Conservation (phyloP, 1,140 invertebrate species). For the Lysiphlebus fabarum region DNA sequence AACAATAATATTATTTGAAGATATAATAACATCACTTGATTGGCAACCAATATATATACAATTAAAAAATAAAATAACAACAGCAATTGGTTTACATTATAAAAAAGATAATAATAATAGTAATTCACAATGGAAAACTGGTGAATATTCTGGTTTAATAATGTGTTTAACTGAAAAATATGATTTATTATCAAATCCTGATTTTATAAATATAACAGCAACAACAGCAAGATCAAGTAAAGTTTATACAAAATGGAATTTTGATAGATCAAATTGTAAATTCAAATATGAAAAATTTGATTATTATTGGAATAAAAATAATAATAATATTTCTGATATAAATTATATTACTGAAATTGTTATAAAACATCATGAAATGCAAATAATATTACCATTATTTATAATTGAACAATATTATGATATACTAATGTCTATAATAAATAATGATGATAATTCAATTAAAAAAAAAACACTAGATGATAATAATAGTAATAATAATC, state of each 20-base stretch:
- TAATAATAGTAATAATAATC: no score
- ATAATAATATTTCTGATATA: neutral
- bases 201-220: conserved; percentile 65
- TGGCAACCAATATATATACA: conserved; percentile 76
- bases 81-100: conserved; percentile 65
- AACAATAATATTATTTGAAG: conserved; percentile 67
- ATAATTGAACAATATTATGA: conserved; percentile 14
- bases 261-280: conserved; percentile 42
- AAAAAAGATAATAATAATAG: conserved; percentile 44
- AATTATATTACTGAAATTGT: conserved; percentile 20
- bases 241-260: conserved; percentile 61
- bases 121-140: conserved; percentile 53
- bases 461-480: conserved; percentile 32
- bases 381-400: conserved; percentile 15
- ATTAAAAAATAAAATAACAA: conserved; percentile 72
- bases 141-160: conserved; percentile 58
- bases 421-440: neutral
- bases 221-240: conserved; percentile 64
- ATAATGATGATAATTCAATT: conserved; percentile 23
- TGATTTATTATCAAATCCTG: conserved; percentile 54
- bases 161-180: conserved; percentile 57
- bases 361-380: conserved; percentile 12
- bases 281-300: conserved; percentile 36
- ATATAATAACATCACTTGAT: conserved; percentile 75
- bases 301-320: conserved; percentile 9